These are phyloP conservation scores for Bombus waltoni DNA, from an alignment of 1,140 invertebrate genomes.

Conservation along the genomic window DNA sequence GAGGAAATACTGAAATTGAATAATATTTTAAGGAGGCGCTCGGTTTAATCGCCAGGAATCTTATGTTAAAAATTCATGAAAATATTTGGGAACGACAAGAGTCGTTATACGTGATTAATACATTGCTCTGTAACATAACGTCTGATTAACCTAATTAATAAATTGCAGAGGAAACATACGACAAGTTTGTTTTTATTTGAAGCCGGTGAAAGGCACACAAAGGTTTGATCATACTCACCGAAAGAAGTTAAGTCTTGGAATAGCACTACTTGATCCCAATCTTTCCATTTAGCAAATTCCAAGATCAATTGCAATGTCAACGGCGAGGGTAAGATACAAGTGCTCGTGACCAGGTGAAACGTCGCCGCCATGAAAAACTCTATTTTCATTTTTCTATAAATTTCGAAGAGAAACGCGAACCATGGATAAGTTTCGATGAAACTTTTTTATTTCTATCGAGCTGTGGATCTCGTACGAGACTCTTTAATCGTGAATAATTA, in stretches of 20 bases:
- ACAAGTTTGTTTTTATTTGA: neutral
- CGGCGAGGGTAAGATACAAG: constrained; percentile 68
- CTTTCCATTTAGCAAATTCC: constrained; percentile 81
- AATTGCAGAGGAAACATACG: neutral
- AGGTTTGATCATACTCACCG: constrained; percentile 48
- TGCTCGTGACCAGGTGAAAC: constrained; percentile 13
- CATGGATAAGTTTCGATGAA: neutral
- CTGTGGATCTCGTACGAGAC: neutral
- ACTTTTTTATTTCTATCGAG: neutral
- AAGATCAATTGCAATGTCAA: constrained; percentile 78
- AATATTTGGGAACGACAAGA: neutral
- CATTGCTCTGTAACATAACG: too few relatives aligned
- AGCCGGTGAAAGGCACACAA: fast-evolving
- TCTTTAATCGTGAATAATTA: neutral
- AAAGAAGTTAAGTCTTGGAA: constrained; percentile 69
- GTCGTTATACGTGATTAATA: neutral
- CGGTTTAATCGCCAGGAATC: neutral
- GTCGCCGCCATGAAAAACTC: constrained; percentile 18
- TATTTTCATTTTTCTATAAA: constrained; percentile 13
- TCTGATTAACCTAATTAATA: too few relatives aligned
- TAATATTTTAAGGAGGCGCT: too few relatives aligned
- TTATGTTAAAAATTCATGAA: too few relatives aligned
- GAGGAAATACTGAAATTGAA: neutral
- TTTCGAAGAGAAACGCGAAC: too few relatives aligned
- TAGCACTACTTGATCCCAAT: constrained; percentile 82